Evolutionary conservation across 2,797 vertebrate genomes (phyloP).

Genomic region (Antrozous pallidus): DNA sequence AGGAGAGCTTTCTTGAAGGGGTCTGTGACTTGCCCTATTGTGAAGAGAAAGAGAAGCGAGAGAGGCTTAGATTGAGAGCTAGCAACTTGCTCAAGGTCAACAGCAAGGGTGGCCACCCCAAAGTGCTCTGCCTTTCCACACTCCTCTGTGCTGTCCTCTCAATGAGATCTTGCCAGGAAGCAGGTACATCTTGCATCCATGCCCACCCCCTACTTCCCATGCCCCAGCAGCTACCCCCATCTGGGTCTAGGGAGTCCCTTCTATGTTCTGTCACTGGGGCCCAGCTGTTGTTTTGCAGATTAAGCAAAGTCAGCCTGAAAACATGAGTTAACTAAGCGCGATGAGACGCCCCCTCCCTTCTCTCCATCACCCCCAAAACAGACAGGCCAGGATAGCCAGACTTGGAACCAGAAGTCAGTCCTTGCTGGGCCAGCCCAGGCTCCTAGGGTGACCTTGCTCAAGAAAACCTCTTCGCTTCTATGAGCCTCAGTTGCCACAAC

Average conservation of each 20-base stretch:
- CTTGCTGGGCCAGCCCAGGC: background rate
- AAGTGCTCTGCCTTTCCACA: background rate
- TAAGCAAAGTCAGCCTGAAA: background rate
- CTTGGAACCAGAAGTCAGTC: background rate
- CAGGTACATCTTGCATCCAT: background rate
- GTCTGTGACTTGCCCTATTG: background rate
- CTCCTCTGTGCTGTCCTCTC: background rate
- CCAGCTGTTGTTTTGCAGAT: background rate
- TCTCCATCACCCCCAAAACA: background rate
- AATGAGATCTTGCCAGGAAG: background rate
- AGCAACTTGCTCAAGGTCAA: constrained; percentile 67
- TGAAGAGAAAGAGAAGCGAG: background rate
- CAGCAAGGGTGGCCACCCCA: background rate
- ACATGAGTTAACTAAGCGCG: constrained; percentile 3
- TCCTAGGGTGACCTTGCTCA: constrained; percentile 63
- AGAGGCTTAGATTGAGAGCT: background rate
- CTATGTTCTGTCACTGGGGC: background rate
- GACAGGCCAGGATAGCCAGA: background rate
- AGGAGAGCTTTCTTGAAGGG: background rate
- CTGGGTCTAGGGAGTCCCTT: background rate
- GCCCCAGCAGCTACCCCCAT: background rate
- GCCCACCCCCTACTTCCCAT: background rate
- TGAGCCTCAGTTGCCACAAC: constrained; percentile 20
- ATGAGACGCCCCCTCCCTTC: background rate
- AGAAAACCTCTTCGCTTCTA: constrained; percentile 40